A percentile compares a stretch with the other conserved stretches of the same genome.
Evolutionary conservation across 2,797 vertebrate genomes (phyloP).

Genomic region (Psittacula derbiana): DNA sequence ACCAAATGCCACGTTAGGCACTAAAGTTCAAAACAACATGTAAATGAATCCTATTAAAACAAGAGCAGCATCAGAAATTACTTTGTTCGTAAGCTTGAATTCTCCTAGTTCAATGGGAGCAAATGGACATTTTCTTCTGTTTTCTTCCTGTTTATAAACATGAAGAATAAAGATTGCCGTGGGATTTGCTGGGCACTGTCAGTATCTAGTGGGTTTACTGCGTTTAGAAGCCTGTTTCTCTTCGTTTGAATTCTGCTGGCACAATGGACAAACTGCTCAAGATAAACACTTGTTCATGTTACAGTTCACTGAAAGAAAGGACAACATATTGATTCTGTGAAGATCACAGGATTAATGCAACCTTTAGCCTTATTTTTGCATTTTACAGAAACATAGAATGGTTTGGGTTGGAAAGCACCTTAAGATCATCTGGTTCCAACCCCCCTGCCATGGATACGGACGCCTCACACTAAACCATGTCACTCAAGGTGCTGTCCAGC

Average conservation of each 20-base stretch:
- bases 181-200: not conserved
- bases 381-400: not conserved
- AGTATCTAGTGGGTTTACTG: not conserved
- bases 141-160: not conserved
- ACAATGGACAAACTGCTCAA: not conserved
- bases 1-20: not conserved
- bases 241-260: not conserved
- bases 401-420: not conserved
- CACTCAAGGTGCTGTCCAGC: not conserved
- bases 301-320: not conserved
- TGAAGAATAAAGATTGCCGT: not conserved
- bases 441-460: not conserved
- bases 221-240: not conserved
- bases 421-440: not conserved
- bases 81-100: not conserved
- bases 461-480: not conserved
- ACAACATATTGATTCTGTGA: not conserved
- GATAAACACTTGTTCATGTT: not conserved
- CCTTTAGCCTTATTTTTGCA: not conserved
- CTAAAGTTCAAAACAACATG: not conserved
- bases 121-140: not conserved
- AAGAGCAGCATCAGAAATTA: not conserved
- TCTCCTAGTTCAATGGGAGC: not conserved
- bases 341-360: not conserved
- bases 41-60: not conserved